Evolutionary conservation across 2,797 vertebrate genomes (phyloP), one percentile per base, ranked within the genome.

Genomic region (Echiichthys vipera): DNA sequence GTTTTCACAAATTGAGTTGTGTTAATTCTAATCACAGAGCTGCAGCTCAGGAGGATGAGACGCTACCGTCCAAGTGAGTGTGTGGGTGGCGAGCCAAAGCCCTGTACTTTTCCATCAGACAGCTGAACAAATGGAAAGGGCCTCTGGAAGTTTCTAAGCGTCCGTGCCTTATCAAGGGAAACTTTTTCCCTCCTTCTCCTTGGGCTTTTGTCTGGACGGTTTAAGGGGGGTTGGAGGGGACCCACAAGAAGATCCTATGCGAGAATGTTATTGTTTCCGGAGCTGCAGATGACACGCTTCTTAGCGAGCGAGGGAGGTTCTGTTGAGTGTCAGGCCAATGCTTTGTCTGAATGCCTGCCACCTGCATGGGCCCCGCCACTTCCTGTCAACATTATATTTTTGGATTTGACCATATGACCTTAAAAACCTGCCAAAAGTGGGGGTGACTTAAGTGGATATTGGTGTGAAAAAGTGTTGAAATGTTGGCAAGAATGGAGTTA

Each of bases 1-100:
- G 84, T 92, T 90, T 88, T 77, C 77, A 59, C 78, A 88, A 92
- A 93, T 91, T 84, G 80, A 87, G 73, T 92, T 90, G 85, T 2
- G 27, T 56, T 90, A 87, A 90, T 91, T 89, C 59, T 71, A 13
- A 73, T 62, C 69, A 68, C 83, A 57, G 69, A 71, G 75, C 75
- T 56, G 65, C 34, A 24, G 76, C 80, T 69, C 71, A 46, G 59
- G 67, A 79, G 39, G 67, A 42, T 14, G 75, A 71, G 61, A 58
- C 53, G 50, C 53, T 5, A 43, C 70, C 79, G 29, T 36, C 24
- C 29, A 9, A 34, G 65, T 17, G 17, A 51, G 39, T 10, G 70
- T 54, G 46, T 59, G 8, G 64, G 53, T 71, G 69, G 49, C 11
- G 13, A 57, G 36, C 57, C 51, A 43, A 34, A 61, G 58, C 39